Base-by-base conservation (phyloP, 2,797 vertebrate species). In the Triplophysa yarkandensis region DNA sequence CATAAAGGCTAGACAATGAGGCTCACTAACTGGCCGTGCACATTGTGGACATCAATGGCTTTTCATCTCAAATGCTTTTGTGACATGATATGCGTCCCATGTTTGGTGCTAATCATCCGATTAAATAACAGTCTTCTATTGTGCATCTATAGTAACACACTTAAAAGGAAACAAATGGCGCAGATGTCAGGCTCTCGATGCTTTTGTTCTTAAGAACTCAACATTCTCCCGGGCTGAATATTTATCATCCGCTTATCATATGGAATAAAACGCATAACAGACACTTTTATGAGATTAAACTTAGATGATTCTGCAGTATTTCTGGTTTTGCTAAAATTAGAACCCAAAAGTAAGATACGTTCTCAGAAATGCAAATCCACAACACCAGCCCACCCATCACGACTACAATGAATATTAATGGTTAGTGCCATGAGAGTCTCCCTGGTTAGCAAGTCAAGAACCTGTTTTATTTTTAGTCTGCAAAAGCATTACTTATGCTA, bases 31-130 rank as follows among this genome's bases (percentile, higher is more conserved):
- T 17, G 43, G 32, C 21, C 1, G 8, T 41, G 39, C 2, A 41
- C 39, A 41, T 13, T 41, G 0, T 73, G 71, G 74, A 76, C 87
- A 88, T 90, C 85, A 87, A 80, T 0, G 74, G 71, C 85, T 84
- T 83, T 89, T 90, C 86, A 23, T 21, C 9, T 19, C 46, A 50
- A n/a, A 6, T 17, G 43, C 4, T 44, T 44, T 44, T 44, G 43
- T 19, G 2, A 46, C 44, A 43, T 48, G 54, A 77, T 6, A 10
- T 52, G 10, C 1, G 44, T 62, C 71, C 67, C 69, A 71, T 71
- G 76, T 62, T 46, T 65, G 34, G n/a, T 16, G n/a, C 74, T 68
- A 78, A 74, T 68, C 52, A 57, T 79, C 41, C 63, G 66, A 71
- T 79, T 76, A 78, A 66, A 68, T n/a, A 54, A 62, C 50, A n/a